Conservation (phyloP, 2,797 vertebrate species). For the Dendrocincla tyrannina region DNA sequence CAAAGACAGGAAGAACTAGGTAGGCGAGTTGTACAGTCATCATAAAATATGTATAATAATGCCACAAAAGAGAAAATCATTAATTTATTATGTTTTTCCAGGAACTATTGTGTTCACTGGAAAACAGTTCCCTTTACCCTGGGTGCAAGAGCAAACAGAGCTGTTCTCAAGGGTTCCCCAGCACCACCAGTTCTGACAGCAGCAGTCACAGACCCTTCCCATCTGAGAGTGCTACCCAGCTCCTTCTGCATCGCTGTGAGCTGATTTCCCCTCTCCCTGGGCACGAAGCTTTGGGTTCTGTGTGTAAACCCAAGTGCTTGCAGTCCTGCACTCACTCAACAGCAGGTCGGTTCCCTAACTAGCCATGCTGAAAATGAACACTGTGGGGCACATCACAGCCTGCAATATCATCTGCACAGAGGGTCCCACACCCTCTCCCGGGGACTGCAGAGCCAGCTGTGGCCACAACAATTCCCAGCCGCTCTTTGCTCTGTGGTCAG, state of each 20-base stretch:
- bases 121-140: slow-evolving; percentile 4
- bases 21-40: slow-evolving; percentile 32
- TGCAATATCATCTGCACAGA: neutral
- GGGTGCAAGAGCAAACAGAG: neutral
- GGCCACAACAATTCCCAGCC: neutral
- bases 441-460: neutral
- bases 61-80: slow-evolving; percentile 61
- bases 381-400: neutral
- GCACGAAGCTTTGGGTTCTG: neutral
- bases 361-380: neutral
- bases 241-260: neutral
- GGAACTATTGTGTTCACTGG: neutral
- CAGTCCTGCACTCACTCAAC: neutral
- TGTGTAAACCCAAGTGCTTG: neutral
- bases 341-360: neutral
- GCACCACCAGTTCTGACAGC: neutral
- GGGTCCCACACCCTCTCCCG: neutral
- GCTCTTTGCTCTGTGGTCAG: neutral
- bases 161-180: slow-evolving; percentile 34
- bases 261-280: slow-evolving; percentile 14
- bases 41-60: slow-evolving; percentile 65
- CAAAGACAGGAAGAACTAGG: slow-evolving; percentile 44
- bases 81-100: slow-evolving; percentile 46
- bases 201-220: neutral
- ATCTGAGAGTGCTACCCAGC: neutral